phyloP scores from a whole-genome alignment of 2,113 vertebrate species.

The Ceuthmochares aereus region DNA sequence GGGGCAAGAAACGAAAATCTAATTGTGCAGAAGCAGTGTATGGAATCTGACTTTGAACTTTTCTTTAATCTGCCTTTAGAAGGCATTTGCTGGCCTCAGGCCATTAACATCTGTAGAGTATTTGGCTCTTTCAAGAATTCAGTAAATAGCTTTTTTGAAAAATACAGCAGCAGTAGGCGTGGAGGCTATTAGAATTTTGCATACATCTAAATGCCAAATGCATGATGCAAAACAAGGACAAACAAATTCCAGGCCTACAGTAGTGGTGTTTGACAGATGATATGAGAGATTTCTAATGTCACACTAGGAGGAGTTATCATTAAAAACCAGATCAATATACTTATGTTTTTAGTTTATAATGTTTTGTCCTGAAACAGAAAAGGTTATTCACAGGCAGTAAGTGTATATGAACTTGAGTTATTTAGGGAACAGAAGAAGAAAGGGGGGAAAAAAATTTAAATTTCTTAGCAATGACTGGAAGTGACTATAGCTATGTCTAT shows the following conservation, averaged over 20 bases:
- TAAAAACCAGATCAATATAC: neutral
- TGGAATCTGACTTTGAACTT: slow-evolving; percentile 5
- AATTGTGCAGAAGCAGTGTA: neutral
- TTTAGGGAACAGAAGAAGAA: neutral
- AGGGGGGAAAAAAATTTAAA: neutral
- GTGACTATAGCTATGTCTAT: neutral
- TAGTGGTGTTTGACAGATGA: neutral
- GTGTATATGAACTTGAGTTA: neutral
- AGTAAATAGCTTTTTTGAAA: slow-evolving; percentile 56
- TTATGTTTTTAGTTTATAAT: neutral
- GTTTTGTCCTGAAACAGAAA: neutral
- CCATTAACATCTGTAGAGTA: slow-evolving; percentile 48
- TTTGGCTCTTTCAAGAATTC: slow-evolving; percentile 51
- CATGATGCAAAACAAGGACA: slow-evolving; percentile 27
- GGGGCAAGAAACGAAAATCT: neutral
- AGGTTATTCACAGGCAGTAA: neutral
- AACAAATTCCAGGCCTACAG: slow-evolving; percentile 27
- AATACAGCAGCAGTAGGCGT: slow-evolving; percentile 25
- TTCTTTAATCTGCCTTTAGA: neutral
- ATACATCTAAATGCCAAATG: slow-evolving; percentile 47
- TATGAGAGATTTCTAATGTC: neutral
- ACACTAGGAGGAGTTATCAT: neutral
- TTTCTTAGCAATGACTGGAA: too few relatives aligned
- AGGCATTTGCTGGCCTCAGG: slow-evolving; percentile 27
- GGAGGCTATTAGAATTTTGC: slow-evolving; percentile 23